Base-by-base conservation (phyloP, 2,113 vertebrate genomes). In the Plestiodon gilberti region DNA sequence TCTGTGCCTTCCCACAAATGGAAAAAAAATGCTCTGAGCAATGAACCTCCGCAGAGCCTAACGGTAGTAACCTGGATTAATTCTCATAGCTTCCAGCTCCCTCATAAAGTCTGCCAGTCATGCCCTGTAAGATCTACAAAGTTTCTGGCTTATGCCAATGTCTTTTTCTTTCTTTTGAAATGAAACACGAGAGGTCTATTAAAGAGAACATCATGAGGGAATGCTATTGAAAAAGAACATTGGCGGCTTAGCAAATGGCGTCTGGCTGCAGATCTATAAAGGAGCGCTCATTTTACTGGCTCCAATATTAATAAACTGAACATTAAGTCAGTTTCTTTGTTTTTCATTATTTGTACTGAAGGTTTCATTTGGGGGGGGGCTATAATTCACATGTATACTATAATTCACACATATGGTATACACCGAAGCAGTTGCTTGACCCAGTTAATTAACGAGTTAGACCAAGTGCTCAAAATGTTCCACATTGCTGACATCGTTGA, bases 81-180 rank as follows among this genome's bases (percentile, higher is more conserved):
- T 90, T 84, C 83, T 78, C 7, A 59, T 87, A 82, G 82, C 87
- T 84, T 74, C 76, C 61, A 82, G 69, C 86, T 28, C 0, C 61
- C 38, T 43, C 38, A 22, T 57, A 70, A 48, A 33, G 43, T 65
- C 57, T 64, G 73, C n/a, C 4, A 14, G 4, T 10, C 23, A 20
- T 70, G 25, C 57, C 76, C 69, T 78, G 23, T 78, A 82, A 70
- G 78, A 40, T 40, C 57, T 83, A 62, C 38, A 78, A 35, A 30
- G 25, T 1, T 38, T 18, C 25, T 1, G 2, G 38, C 33, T 85
- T 23, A n/a, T n/a, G n/a, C n/a, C n/a, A 57, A 3, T 64, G 22
- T 52, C 79, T 6, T 40, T 2, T 1, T n/a, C 18, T 33, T 48
- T 22, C 73, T 87, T n/a, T 33, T 28, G 82, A 78, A 57, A 76